Base-by-base conservation (phyloP, 2,797 vertebrate genomes). In the Etheostoma perlongum region DNA sequence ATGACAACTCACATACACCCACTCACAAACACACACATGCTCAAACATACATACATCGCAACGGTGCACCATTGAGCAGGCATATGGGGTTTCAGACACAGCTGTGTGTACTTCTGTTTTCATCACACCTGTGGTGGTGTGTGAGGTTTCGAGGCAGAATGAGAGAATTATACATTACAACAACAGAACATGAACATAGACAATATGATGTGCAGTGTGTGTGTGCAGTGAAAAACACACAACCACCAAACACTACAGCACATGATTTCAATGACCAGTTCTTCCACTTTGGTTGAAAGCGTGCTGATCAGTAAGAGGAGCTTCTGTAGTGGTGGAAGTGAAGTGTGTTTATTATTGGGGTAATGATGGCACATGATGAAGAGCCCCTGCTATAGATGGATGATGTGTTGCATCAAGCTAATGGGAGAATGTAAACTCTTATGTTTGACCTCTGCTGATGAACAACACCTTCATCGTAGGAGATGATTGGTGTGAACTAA, bases 91-190 rank as follows among this genome's bases (percentile, higher is more conserved):
- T 68, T 67, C 21, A 72, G 61, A 72, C 74, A 82, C 78, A 90
- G 62, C 84, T 84, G 76, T 51, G 64, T 65, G 49, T 71, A 48
- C 64, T 81, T 76, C 59, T 85, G 55, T 87, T 87, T 86, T 69
- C 78, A 74, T 82, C 68, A 81, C 88, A 89, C 67, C 77, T 89
- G 77, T 81, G 81, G 54, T 18, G 2, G 48, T 69, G 78, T 70
- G 63, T 74, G 70, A 74, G 52, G n/a, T 66, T 57, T 12, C 16
- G 67, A 78, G 65, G 78, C 78, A 77, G 65, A 85, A 68, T 47
- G 71, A 86, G 62, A 78, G 79, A 64, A 67, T 66, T 23, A 61
- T 46, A 78, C 15, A 74, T 59, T 62, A 74, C 42, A 75, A 33
- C n/a, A 57, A 57, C 36, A 64, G 12, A 70, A 52, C 23, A 62